Base-by-base conservation (phyloP, 2,888 invertebrate genomes). In the Aspidapion aeneum region DNA sequence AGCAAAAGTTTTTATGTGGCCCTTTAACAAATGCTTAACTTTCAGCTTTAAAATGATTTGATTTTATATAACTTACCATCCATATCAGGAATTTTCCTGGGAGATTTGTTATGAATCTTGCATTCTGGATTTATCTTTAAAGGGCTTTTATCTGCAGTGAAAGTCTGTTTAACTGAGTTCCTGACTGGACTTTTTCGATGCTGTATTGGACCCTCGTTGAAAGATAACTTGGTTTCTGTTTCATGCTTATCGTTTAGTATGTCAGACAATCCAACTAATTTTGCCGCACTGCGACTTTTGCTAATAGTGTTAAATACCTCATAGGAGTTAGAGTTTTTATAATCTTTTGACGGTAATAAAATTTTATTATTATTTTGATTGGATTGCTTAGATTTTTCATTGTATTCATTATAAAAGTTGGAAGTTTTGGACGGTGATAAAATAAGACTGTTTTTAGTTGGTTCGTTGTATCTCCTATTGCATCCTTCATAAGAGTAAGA, bases 181-280 rank as follows among this genome's bases (percentile, higher is more conserved):
- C 35, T 35, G 3, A 35, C 12, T 35, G 35, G 35, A 12, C 35
- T 35, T 35, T 35, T 35, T 35, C 35, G 3, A 7, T 35, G 35
- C 3, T 7, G 3, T 35, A 35, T 3, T n/a, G 64, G 63, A 57
- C 68, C 70, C 58, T 72, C 74, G 57, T 68, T 72, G 54, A 74
- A 75, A 1, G 74, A 69, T 1, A 74, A 72, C 63, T 70, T 68
- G 21, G 68, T 73, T 66, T 74, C 73, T 19, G 64, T 12, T n/a
- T 68, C 66, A 35, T 35, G 35, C 18, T 70, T 68, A 16, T 55
- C 55, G 18, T 61, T 64, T 18, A 72, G 58, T 20, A 71, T 71
- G 56, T 72, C 70, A 1, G 70, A 70, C 35, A 72, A 62, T 12
- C 71, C 70, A 35, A 71, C 70, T 21, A 61, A 69, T 62, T 66